Evolutionary conservation across 2,888 invertebrate genomes (phyloP), one percentile per base, ranked within the genome.

Genomic region (Dascillus cervinus): DNA sequence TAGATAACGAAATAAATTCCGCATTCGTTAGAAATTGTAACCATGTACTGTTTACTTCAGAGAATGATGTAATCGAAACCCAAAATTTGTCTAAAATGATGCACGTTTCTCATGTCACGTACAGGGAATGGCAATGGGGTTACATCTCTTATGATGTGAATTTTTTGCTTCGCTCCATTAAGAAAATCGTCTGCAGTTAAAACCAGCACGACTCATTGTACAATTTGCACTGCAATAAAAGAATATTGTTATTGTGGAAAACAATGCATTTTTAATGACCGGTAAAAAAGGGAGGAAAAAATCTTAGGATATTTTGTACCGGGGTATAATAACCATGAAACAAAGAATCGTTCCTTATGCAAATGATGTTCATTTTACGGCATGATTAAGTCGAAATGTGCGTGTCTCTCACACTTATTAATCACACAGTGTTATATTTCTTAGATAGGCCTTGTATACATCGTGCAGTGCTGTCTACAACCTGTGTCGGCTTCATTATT

Each of bases 331-430:
- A 57, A 50, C 53, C 55, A 53, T 56, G 52, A n/a, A 56, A 55
- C 55, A 51, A 56, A 58, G 53, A 53, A 54, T 53, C 50, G 46
- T 53, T 54, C 49, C 52, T 54, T 56, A 60, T 60, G 60, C 56
- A 60, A 59, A 60, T 60, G 48, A 27, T 46, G 51, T 51, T 53
- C 58, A 56, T 58, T 60, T 56, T 56, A 53, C 53, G 49, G 50
- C 49, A 53, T 59, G 60, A 61, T 61, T 60, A 58, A 61, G 56
- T 58, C 46, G 56, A 57, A 60, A 60, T 56, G 60, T 62, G 62
- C 62, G 62, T 62, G 62, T 56, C 55, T 44, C 58, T 52, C 55
- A 58, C 60, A 61, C 60, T 54, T 62, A 59, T 60, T 61, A 58
- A 61, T 61, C 60, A 61, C 57, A 56, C 40, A 41, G 40, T 41